Conservation (phyloP, 2,113 vertebrate genomes). For the Crotalus helleri region DNA sequence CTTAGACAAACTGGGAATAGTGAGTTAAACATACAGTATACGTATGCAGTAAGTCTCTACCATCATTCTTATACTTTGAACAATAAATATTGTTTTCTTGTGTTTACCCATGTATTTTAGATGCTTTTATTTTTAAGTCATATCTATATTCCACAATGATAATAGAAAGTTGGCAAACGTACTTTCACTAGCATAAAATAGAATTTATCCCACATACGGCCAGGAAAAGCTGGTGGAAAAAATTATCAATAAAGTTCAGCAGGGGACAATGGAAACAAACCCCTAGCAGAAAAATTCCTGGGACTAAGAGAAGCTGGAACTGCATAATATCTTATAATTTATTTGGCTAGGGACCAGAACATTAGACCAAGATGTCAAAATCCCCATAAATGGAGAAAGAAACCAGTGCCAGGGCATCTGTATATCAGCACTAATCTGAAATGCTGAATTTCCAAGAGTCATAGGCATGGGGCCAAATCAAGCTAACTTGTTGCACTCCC, state of each 20-base stretch:
- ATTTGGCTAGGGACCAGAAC: constrained; percentile 22
- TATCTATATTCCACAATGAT: background rate
- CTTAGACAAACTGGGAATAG: no score
- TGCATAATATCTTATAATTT: constrained; percentile 28
- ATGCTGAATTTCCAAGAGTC: constrained; percentile 4
- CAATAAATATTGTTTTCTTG: background rate
- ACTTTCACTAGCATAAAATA: background rate
- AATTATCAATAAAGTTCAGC: constrained; percentile 17
- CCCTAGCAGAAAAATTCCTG: background rate
- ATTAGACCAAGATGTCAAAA: constrained; percentile 16
- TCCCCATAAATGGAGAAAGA: constrained; percentile 35
- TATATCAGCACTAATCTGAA: background rate
- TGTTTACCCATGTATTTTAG: background rate
- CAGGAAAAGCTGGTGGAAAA: background rate
- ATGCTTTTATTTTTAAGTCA: background rate
- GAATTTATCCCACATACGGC: background rate
- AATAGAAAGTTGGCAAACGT: background rate
- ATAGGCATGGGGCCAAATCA: background rate
- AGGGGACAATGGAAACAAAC: constrained; percentile 25
- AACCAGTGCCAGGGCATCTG: background rate
- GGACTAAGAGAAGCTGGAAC: constrained; percentile 2
- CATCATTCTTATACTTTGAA: background rate
- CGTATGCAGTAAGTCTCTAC: background rate
- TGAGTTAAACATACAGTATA: background rate
- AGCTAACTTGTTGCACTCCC: background rate